phyloP scores from a whole-genome alignment of 2,113 vertebrate species.

The Sylvicapra grimmia region DNA sequence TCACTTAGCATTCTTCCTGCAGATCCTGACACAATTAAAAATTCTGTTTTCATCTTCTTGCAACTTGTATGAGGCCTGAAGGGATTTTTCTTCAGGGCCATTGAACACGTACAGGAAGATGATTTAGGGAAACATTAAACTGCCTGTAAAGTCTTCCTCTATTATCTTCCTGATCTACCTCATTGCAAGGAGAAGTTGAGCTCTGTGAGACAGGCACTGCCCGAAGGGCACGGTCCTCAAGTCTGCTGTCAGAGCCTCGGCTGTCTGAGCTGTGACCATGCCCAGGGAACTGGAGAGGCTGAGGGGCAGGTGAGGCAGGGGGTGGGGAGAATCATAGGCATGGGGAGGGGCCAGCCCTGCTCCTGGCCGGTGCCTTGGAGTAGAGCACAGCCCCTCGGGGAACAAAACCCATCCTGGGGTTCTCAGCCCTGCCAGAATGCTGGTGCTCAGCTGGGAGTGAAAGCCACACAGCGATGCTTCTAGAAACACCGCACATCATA shows the following conservation, averaged over 20 bases:
- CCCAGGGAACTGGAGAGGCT: neutral
- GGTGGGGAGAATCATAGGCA: neutral
- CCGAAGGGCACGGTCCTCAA: fast-evolving
- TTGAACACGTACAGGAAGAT: neutral
- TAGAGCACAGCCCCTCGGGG: neutral
- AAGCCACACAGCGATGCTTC: neutral
- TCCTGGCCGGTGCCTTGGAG: neutral
- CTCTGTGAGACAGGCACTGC: neutral
- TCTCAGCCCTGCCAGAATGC: no score
- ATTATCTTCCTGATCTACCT: neutral
- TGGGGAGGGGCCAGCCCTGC: neutral
- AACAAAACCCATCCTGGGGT: neutral
- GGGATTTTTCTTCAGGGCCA: neutral
- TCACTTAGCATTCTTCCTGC: neutral
- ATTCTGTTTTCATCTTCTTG: neutral
- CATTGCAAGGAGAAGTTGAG: neutral
- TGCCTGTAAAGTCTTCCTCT: neutral
- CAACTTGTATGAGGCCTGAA: neutral
- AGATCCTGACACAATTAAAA: neutral
- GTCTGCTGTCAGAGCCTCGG: neutral
- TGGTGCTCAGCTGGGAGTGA: neutral
- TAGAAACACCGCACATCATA: neutral
- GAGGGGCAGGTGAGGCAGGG: neutral
- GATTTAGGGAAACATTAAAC: neutral
- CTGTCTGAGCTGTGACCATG: neutral